These are phyloP conservation scores for Heliconius aoede DNA, from an alignment of 2,888 invertebrate genomes.

Conservation along the genomic window DNA sequence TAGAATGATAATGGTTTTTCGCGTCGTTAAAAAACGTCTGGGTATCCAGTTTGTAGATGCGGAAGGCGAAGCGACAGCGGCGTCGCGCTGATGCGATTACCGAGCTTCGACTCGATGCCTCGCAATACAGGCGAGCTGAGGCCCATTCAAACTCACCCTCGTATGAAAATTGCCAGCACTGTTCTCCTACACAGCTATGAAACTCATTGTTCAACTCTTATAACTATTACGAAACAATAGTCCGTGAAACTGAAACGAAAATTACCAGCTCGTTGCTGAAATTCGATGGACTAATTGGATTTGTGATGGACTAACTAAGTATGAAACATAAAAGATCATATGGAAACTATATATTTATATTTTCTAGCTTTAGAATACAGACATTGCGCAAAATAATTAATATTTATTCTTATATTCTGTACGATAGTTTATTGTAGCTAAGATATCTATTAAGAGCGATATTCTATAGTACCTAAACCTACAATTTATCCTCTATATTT, in stretches of 20 bases:
- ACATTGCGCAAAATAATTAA: no score
- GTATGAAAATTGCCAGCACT: conserved; percentile 80
- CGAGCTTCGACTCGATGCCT: conserved; percentile 85
- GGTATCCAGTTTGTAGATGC: conserved; percentile 56
- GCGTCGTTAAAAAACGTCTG: conserved; percentile 73
- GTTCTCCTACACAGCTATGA: conserved; percentile 74
- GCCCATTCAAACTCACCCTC: conserved; percentile 73
- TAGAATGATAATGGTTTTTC: conserved; percentile 80
- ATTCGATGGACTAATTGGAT: conserved; percentile 14
- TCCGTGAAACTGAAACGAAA: conserved; percentile 69
- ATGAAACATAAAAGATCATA: background rate
- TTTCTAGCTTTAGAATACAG: background rate
- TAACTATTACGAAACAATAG: conserved; percentile 80
- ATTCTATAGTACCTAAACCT: no score
- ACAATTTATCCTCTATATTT: no score
- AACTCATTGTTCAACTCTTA: conserved; percentile 80
- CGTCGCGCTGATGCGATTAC: conserved; percentile 86
- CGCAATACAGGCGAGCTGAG: conserved; percentile 78
- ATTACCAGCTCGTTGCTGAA: conserved; percentile 39
- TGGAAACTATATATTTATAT: background rate
- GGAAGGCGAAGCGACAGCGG: conserved; percentile 51
- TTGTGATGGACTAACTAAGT: background rate
- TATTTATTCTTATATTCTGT: no score
- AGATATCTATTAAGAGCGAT: no score
- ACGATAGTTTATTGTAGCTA: background rate